Evolutionary conservation across 2,113 vertebrate species (phyloP), one percentile per base, ranked within the genome.

Genomic region (Nerophis lumbriciformis): DNA sequence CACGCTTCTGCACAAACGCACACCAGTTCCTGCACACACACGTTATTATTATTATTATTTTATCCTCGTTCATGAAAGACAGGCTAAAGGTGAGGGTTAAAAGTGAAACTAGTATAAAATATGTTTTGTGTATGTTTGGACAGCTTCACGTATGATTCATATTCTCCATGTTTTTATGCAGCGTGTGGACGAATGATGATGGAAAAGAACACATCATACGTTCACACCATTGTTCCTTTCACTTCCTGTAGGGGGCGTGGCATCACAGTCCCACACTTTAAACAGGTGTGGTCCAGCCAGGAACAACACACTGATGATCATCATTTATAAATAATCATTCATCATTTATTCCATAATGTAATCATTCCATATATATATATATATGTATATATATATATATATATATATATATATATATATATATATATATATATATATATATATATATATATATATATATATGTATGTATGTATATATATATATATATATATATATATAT

Each of bases 21-120:
- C 59, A 61, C 59, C 59, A 61, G 59, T 48, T 61, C 47, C 59
- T 61, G 59, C 28, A 49, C 10, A 37, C 8, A 15, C 21, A 39
- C 21, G 3, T 50, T 9, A 50, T 6, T n/a, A 48, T 48, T 14
- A 6, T 10, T 1, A 16, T 11, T 10, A 9, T 42, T 8, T 11
- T 14, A n/a, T 56, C 36, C 10, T n/a, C 36, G 4, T 28, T 28
- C 28, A 4, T 28, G 28, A 28, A 28, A 28, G 28, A 28, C 28
- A 28, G 28, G 3, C 28, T 28, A 28, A 28, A 28, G 28, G 28
- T 3, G 28, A 28, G 28, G 28, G 28, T 1, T 28, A 28, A 28
- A 28, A 3, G 28, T 28, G 28, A 28, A 28, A 28, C 28, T 28
- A 2, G 3, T 28, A 28, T 28, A 28, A 28, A 28, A 28, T 3